These are phyloP conservation scores for Netelia inedita DNA, from an alignment of 2,888 invertebrate genomes.

Conservation along the genomic window DNA sequence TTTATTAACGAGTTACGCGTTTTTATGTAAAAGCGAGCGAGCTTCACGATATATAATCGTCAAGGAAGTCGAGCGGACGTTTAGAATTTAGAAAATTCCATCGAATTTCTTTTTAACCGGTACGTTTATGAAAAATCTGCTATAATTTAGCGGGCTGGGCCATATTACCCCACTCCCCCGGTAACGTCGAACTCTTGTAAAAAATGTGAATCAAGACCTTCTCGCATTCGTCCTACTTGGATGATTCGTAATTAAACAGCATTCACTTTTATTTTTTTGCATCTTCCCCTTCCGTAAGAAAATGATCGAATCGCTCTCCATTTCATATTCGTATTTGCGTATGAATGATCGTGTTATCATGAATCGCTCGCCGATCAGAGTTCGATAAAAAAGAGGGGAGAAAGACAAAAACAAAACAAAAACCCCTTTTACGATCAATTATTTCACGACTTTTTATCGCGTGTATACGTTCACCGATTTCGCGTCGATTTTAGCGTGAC, in stretches of 20 bases:
- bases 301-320: not conserved
- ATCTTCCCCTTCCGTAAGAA: not conserved
- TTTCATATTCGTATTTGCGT: not conserved
- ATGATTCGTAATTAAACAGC: conserved; percentile 32
- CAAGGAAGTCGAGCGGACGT: no score
- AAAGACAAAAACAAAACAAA: not conserved
- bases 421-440: not conserved
- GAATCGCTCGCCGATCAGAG: not conserved
- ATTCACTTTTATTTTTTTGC: conserved; percentile 30
- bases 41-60: no score
- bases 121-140: no score
- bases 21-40: no score
- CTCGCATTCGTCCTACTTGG: not conserved
- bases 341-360: not conserved
- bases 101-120: no score
- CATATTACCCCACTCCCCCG: not conserved
- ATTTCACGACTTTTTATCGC: conserved; percentile 8
- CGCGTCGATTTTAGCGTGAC: conserved; percentile 6
- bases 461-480: conserved; percentile 11
- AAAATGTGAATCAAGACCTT: conserved; percentile 8
- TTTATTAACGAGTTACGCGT: no score
- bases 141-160: not conserved
- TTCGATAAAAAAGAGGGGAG: not conserved
- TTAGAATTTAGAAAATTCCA: no score
- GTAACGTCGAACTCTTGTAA: not conserved